Evolutionary conservation across 2,888 invertebrate genomes (phyloP), one percentile per base, ranked within the genome.

Genomic region (Spodoptera littoralis): DNA sequence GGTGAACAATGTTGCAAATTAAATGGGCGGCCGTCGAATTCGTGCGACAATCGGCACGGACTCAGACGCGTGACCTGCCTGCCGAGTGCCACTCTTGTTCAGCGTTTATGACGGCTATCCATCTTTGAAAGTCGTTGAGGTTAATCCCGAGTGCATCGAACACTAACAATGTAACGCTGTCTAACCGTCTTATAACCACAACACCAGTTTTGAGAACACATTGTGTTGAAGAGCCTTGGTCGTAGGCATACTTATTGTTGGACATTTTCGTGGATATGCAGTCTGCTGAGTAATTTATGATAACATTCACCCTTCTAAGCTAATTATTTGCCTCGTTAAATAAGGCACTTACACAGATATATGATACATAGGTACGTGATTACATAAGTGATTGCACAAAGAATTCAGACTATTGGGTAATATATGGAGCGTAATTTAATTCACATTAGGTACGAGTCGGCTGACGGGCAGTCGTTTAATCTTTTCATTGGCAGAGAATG

Each of bases 1-100:
- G 79, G 83, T 78, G 81, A 81, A 90, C 90, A 91, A 88, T 90
- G 91, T 92, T 88, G 91, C 89, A 84, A 90, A 90, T 85, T 78
- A 80, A 86, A 85, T 83, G 83, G 81, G 79, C 71, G 72, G 62
- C 80, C 65, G 77, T 84, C 88, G 84, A 91, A 91, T 88, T 86
- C 77, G 87, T 81, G 84, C 79, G 83, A 84, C 88, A 83, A 84
- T 84, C 81, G 85, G 80, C 82, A 80, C 79, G 81, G 81, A 80
- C 84, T 78, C 75, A 70, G 48, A 79, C 60, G 82, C 92, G 91
- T 90, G 90, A 77, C 74, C 46, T 47, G 89, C 81, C 68, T 92
- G 79, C 81, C 62, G 80, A 86, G 66, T 60, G 62, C 60, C 71
- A 67, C 63, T 77, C 59, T 62, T 75, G 76, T 67, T 77, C 70